Evolutionary conservation across 1,140 invertebrate genomes (phyloP).

Genomic region (Drosophila sturtevanti): DNA sequence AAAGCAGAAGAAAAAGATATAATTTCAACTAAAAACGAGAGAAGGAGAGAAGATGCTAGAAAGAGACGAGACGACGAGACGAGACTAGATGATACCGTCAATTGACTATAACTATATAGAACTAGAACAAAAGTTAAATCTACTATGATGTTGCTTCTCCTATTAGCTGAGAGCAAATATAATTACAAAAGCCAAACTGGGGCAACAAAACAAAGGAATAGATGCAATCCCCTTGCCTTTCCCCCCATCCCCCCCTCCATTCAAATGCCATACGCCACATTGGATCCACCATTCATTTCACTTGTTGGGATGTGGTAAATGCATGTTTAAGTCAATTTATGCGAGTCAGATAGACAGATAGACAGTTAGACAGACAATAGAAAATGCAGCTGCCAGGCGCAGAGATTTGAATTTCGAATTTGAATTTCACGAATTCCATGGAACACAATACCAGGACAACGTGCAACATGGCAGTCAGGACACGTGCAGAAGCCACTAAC

Average conservation of each 20-base stretch:
- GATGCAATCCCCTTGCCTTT: constrained; percentile 56
- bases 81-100: neutral
- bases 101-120: neutral
- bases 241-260: too few species aligned
- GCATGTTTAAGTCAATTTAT: constrained; percentile 8
- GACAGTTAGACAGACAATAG: neutral
- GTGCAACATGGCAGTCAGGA: neutral
- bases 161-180: constrained; percentile 59
- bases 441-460: neutral
- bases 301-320: neutral
- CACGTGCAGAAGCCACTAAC: neutral
- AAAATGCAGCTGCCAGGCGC: constrained; percentile 3
- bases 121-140: constrained; percentile 1
- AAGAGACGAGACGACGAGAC: neutral
- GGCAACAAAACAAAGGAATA: constrained; percentile 26
- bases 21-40: neutral
- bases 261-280: too few species aligned
- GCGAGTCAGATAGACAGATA: neutral
- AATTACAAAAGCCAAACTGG: constrained; percentile 38
- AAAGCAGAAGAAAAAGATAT: neutral
- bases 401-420: constrained; percentile 35
- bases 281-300: neutral
- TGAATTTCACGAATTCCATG: constrained; percentile 25
- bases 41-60: neutral
- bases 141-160: constrained; percentile 20